Conservation (phyloP, 2,888 invertebrate genomes). For the Marronus borbonicus region DNA sequence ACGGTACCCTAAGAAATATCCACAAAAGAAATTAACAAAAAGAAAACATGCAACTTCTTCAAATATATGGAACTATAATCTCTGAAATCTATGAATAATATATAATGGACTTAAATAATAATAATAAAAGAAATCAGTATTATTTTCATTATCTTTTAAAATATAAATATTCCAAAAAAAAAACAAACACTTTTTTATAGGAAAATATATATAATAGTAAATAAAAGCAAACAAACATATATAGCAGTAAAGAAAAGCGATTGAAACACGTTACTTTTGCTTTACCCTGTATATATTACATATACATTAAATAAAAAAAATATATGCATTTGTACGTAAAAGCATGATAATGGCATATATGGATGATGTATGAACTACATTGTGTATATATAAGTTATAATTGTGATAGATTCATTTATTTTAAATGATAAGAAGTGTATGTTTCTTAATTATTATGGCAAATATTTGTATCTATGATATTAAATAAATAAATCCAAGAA, state of each 20-base stretch:
- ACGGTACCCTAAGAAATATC: background rate
- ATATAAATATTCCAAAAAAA: constrained; percentile 21
- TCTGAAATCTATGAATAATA: constrained; percentile 19
- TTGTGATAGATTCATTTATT: constrained; percentile 66
- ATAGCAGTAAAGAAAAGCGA: background rate
- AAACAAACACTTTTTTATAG: constrained; percentile 5
- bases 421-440: constrained; percentile 62
- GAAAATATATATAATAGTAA: background rate
- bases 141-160: constrained; percentile 12
- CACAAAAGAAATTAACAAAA: too few relatives aligned
- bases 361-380: constrained; percentile 5
- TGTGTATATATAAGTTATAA: constrained; percentile 44
- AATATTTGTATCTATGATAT: constrained; percentile 61
- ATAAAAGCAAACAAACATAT: background rate
- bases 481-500: constrained; percentile 49
- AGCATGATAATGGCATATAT: constrained; percentile 4
- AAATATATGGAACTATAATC: constrained; percentile 15
- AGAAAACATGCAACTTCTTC: background rate
- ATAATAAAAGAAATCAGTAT: constrained; percentile 27
- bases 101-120: constrained; percentile 17
- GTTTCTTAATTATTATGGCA: constrained; percentile 63
- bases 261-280: constrained; percentile 32
- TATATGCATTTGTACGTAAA: constrained; percentile 31
- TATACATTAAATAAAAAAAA: constrained; percentile 22
- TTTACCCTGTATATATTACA: constrained; percentile 42